These are phyloP conservation scores for Yponomeuta plumbellus DNA, from an alignment of 2,888 invertebrate genomes.

Conservation along the genomic window DNA sequence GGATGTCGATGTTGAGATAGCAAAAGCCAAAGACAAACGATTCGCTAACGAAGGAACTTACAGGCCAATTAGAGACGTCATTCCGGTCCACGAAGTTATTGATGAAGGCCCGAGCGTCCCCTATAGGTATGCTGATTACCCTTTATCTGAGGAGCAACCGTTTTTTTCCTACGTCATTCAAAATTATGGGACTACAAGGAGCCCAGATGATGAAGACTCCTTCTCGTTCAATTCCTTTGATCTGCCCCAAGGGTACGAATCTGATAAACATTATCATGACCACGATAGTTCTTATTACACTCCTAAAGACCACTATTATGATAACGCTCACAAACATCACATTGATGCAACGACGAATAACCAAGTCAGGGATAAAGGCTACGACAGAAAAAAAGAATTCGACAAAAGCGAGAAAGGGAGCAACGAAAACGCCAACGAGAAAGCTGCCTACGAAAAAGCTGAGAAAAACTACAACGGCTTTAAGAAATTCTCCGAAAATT, in stretches of 20 bases:
- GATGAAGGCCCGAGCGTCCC: slow-evolving; percentile 31
- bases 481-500: slow-evolving; percentile 52
- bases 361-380: slow-evolving; percentile 20
- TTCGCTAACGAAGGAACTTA: slow-evolving; percentile 31
- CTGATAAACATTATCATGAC: background rate
- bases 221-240: slow-evolving; percentile 45
- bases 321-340: slow-evolving; percentile 29
- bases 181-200: slow-evolving; percentile 47
- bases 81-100: slow-evolving; percentile 53
- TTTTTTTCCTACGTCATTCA: slow-evolving; percentile 56
- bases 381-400: slow-evolving; percentile 31
- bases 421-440: slow-evolving; percentile 32
- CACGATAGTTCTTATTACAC: background rate
- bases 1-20: slow-evolving; percentile 31
- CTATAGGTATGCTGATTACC: slow-evolving; percentile 22
- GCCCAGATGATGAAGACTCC: slow-evolving; percentile 41
- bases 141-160: slow-evolving; percentile 46
- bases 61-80: slow-evolving; percentile 29
- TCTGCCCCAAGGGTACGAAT: slow-evolving; percentile 43
- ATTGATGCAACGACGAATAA: background rate
- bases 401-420: slow-evolving; percentile 35
- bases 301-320: background rate
- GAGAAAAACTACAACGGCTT: slow-evolving; percentile 39
- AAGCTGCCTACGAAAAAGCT: slow-evolving; percentile 31
- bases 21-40: slow-evolving; percentile 48